Base-by-base conservation (phyloP, 2,888 invertebrate species). In the Furcula furcula region DNA sequence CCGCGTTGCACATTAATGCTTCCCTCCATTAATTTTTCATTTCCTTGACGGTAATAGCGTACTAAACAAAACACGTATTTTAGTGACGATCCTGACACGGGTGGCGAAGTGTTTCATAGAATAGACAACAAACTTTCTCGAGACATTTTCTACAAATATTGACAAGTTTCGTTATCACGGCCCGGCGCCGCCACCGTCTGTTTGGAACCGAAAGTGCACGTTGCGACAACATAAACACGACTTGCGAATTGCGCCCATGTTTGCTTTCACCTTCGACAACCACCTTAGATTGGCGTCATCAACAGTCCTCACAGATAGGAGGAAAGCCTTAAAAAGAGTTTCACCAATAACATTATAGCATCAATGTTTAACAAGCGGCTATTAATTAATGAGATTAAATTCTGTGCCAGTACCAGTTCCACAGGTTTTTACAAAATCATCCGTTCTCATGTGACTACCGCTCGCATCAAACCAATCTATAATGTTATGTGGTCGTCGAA, bases 401-500 rank as follows among this genome's bases (percentile, higher is more conserved):
- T 49, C 31, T 34, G 36, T 45, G 35, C 46, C 31, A 34, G 47
- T 36, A 42, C 34, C 31, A 41, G 62, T 65, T 48, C 33, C 40
- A 50, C 58, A 45, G 35, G 57, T 55, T 44, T 52, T 32, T 27
- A 46, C 33, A 22, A 40, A 50, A 51, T 37, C 50, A 58, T 67
- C 54, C 49, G 70, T 73, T 70, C 30, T 32, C 36, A 47, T 50
- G 49, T 46, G 41, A 46, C 41, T 53, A 49, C 45, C 22, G 31
- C 39, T 46, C 47, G 55, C 52, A 38, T 29, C 37, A 34, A 40
- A 42, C 44, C 54, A 61, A 66, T 69, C 62, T 58, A 64, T 69
- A 65, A 65, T 66, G 66, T 69, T 65, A 69, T 67, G 65, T 67
- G 60, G 63, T 71, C 67, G 68, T 76, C 68, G 87, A 87, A 87